Evolutionary conservation across 2,113 vertebrate genomes (phyloP), one percentile per base, ranked within the genome.

Genomic region (Paracanthobrama guichenoti): DNA sequence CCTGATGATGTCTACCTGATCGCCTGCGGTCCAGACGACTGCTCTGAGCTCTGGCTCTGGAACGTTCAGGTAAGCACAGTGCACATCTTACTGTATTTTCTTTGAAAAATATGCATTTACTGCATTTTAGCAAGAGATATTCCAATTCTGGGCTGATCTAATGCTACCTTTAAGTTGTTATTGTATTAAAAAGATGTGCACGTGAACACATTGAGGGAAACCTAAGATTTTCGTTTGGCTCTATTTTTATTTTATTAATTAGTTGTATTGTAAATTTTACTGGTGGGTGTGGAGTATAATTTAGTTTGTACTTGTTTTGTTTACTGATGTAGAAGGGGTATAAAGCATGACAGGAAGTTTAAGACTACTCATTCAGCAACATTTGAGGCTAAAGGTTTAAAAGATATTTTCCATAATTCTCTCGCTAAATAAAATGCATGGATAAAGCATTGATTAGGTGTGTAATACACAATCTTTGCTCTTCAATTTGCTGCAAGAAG

Each of bases 31-130:
- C 98, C 98, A 14, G 98, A 99, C 86, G 98, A 99, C 95, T 99
- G 98, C 94, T 98, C 98, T 48, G 98, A 99, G 90, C 96, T 99
- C 84, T 99, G 98, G 98, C 97, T 99, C 86, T 99, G 98, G 98
- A 99, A 98, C 88, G 95, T 99, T 90, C 98, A 98, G 94, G 98
- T 99, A 88, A 62, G 14, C 24, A 46, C 2, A 66, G n/a, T 16
- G 44, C 39, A 59, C 57, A 50, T 31, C 4, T 7, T 18, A 6
- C 0, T 4, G 3, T 26, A 9, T 3, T 5, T 55, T 31, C 53
- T 24, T 16, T 26, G 18, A 55, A 7, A 1, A 39, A 57, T 62
- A 6, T 69, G 35, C 35, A 28, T 28, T 64, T 14, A 14, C 26
- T 26, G 24, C 24, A 35, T 67, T 67, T 18, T 67, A 35, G 64